Conservation (phyloP, 2,113 vertebrate genomes). For the Halichoerus grypus region DNA sequence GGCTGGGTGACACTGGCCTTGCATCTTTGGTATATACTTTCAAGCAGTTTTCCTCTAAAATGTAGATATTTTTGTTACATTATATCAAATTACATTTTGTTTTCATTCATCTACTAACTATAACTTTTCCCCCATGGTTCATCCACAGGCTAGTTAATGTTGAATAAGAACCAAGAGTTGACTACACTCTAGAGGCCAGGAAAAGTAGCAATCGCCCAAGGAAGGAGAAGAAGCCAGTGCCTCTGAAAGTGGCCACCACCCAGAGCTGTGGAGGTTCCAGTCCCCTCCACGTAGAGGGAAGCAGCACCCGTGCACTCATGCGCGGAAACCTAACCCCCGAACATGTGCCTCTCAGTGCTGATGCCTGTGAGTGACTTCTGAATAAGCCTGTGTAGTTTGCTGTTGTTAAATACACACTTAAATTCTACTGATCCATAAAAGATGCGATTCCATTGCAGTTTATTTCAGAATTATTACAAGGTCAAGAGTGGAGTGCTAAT, state of each 20-base stretch:
- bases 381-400: neutral
- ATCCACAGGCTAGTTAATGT: neutral
- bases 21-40: neutral
- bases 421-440: neutral
- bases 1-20: neutral
- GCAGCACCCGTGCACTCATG: neutral
- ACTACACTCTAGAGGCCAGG: neutral
- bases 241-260: neutral
- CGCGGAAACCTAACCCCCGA: too few relatives aligned
- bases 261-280: neutral
- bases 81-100: neutral
- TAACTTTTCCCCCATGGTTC: neutral
- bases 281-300: neutral
- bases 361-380: neutral
- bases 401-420: neutral
- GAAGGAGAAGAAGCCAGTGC: neutral
- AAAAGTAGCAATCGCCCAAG: neutral
- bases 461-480: neutral
- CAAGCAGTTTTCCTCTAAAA: neutral
- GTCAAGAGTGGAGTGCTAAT: neutral
- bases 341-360: neutral
- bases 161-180: neutral
- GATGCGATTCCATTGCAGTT: neutral
- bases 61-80: neutral
- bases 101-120: neutral